Base-by-base conservation (phyloP, 2,888 invertebrate genomes). In the Drosophila bunnanda region DNA sequence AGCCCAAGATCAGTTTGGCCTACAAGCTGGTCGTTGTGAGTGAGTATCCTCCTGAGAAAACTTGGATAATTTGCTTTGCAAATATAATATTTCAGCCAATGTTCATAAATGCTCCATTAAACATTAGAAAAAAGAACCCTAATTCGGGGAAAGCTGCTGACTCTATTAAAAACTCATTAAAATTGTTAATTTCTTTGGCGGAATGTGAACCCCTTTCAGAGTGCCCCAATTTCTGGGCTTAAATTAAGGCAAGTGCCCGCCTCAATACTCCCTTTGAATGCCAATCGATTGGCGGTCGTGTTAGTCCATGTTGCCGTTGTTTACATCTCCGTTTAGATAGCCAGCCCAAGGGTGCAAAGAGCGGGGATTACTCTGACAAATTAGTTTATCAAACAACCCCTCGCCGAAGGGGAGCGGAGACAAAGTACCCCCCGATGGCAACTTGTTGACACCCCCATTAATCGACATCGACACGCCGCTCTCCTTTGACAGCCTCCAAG, bases 1-100 rank as follows among this genome's bases (percentile, higher is more conserved):
- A 96, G 91, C 96, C 96, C 60, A 96, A 96, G 93, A 96, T 96
- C 88, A 95, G 95, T 90, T 94, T 94, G 91, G 95, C 95, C 80
- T 96, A 95, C 91, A 94, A 94, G 79, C 93, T 96, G 77, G 95
- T 94, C 86, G 95, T 96, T 83, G 95, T 96, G 76, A 95, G 96
- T 96, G 91, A 94, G 95, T 94, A 82, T 76, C 61, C 20, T 20
- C 9, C 8, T 12, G 13, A 10, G 41, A 2, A 28, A 28, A 28
- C 17, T 13, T 48, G 8, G 30, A 1, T 13, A 32, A 50, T 50
- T 50, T 17, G 32, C 20, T 32, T 50, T 32, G 50, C 50, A 50
- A 50, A 20, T 50, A 0, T 20, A 6, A n/a, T n/a, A 17, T 46
- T 12, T 48, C 44, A n/a, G n/a, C n/a, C n/a, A n/a, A n/a, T n/a